Percentiles rank a stretch among this genome's conserved stretches.
These are phyloP conservation scores for Emydoidea blandingii DNA, from an alignment of 2,797 vertebrate genomes.

Conservation along the genomic window DNA sequence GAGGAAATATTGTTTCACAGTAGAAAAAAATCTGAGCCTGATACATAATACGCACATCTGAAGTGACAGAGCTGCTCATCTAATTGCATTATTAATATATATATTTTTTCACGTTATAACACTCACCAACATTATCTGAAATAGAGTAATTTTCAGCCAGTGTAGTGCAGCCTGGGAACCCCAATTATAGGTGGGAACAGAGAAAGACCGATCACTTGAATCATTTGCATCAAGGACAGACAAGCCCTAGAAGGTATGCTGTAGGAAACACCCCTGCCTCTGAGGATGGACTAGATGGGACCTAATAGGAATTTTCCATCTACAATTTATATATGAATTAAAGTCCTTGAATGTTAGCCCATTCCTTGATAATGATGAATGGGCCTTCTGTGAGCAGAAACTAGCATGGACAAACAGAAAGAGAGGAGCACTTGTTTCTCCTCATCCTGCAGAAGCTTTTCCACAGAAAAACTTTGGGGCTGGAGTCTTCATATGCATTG, in stretches of 20 bases:
- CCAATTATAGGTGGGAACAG: background rate
- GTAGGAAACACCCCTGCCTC: background rate
- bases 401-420: background rate
- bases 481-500: background rate
- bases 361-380: background rate
- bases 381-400: background rate
- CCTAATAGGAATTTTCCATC: background rate
- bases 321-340: background rate
- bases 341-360: background rate
- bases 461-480: background rate
- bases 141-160: accelerated
- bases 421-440: background rate
- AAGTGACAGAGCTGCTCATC: background rate
- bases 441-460: background rate
- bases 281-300: background rate
- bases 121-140: background rate
- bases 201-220: background rate
- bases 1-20: constrained; percentile 13
- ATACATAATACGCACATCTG: background rate
- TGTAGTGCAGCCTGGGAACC: background rate
- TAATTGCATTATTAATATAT: background rate
- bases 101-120: background rate
- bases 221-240: background rate
- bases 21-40: background rate
- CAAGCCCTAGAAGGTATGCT: background rate